Base-by-base conservation (phyloP, 2,113 vertebrate species). In the Melanostigma gelatinosum region DNA sequence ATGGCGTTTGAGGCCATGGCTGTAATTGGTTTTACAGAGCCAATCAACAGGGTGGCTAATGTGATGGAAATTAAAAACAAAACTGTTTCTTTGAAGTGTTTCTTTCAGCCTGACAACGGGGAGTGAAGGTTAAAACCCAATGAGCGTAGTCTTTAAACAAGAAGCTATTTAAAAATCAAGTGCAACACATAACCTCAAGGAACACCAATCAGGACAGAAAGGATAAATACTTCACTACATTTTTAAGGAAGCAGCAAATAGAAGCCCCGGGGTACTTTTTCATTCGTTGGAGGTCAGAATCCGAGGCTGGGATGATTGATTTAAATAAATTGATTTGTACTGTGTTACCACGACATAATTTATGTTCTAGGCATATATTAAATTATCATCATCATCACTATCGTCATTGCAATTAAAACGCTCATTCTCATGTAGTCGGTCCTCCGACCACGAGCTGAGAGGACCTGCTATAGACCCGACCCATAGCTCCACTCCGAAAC, bases 11-110 rank as follows among this genome's bases (percentile, higher is more conserved):
- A 84, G 63, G 38, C 58, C 29, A 60, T 71, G 52, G 52, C 57
- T 79, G 46, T 80, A 83, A 87, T 80, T 82, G 68, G 63, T 70
- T 88, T 75, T 70, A 72, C 42, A 60, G 83, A 79, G 50, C 64
- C 75, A 87, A 87, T 91, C 76, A 89, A 54, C 58, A 74, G 54
- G 66, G 72, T 48, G 74, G 72, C 72, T 87, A 77, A 77, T 81
- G 58, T 62, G 73, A 85, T 79, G 81, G 63, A 84, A 91, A 88
- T 85, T 64, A 83, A 86, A 90, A 92, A 78, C 75, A 79, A 90
- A 84, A 87, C 71, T 27, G 55, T 70, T 82, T 75, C 72, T 79
- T 89, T 93, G 85, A 90, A 89, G 86, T 88, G 65, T 64, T 74
- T 66, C 60, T 83, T 85, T 72, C 22, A 79, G 73, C 65, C 52